Conservation (phyloP, 2,888 invertebrate genomes). For the Drosophila nr. perissopoda region DNA sequence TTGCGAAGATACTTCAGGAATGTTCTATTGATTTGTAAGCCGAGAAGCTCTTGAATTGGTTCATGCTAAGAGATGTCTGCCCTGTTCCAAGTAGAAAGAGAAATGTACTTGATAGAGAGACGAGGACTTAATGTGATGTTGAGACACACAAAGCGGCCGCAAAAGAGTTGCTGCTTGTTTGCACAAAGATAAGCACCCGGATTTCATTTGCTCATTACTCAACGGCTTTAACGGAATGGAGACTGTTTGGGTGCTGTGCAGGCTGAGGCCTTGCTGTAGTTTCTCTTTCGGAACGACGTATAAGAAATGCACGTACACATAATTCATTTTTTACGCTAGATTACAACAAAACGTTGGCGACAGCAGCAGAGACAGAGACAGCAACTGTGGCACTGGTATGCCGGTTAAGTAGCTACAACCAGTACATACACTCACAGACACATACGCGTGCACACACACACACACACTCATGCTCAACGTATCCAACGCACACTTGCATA, state of each 20-base stretch:
- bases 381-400: conserved; percentile 16
- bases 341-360: conserved; percentile 67
- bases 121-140: conserved; percentile 63
- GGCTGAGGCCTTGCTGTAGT: conserved; percentile 10
- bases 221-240: conserved; percentile 60
- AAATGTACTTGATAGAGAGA: conserved; percentile 12
- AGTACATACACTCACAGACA: not conserved
- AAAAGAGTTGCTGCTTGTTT: conserved; percentile 68
- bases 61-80: conserved; percentile 7
- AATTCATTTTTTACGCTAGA: conserved; percentile 78
- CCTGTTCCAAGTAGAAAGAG: conserved; percentile 34
- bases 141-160: conserved; percentile 71
- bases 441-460: not conserved
- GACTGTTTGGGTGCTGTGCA: conserved; percentile 1
- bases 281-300: conserved; percentile 37
- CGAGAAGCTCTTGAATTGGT: conserved; percentile 6
- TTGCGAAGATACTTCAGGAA: conserved; percentile 19
- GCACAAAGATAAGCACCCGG: conserved; percentile 73
- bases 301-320: conserved; percentile 77
- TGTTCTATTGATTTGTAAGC: not conserved
- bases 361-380: conserved; percentile 25
- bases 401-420: conserved; percentile 57
- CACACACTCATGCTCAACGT: conserved; percentile 6
- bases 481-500: conserved; percentile 17
- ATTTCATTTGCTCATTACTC: conserved; percentile 79